Evolutionary conservation across 2,888 invertebrate species (phyloP).

Genomic region (Deilephila porcellus): DNA sequence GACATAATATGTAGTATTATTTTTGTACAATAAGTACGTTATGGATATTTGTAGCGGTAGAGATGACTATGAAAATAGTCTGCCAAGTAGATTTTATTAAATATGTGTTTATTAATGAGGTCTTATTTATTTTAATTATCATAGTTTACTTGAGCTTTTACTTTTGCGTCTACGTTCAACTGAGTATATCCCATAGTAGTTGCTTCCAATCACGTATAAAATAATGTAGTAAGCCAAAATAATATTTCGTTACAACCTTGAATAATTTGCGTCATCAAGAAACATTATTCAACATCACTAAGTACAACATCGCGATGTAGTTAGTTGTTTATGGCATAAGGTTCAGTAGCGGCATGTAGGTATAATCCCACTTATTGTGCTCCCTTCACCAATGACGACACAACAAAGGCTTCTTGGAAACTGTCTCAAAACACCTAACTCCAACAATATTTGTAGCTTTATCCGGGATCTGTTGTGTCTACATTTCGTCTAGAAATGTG

Average conservation of each 20-base stretch:
- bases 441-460: conserved; percentile 24
- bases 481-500: not conserved
- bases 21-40: not conserved
- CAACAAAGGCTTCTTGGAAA: conserved; percentile 31
- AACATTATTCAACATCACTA: not conserved
- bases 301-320: not conserved
- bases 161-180: no score
- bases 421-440: conserved; percentile 23
- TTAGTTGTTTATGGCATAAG: conserved; percentile 4
- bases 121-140: no score
- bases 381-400: conserved; percentile 41
- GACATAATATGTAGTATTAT: not conserved
- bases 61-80: not conserved
- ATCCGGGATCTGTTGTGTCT: conserved; percentile 7
- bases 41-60: not conserved
- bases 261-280: no score
- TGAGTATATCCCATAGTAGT: no score
- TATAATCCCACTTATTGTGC: conserved; percentile 49
- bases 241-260: no score
- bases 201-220: no score
- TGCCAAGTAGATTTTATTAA: not conserved
- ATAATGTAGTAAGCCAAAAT: no score
- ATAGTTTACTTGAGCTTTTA: no score
- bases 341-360: conserved; percentile 34
- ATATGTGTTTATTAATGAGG: no score